Base-by-base conservation (phyloP, 2,888 invertebrate species). In the Ceriagrion tenellum region DNA sequence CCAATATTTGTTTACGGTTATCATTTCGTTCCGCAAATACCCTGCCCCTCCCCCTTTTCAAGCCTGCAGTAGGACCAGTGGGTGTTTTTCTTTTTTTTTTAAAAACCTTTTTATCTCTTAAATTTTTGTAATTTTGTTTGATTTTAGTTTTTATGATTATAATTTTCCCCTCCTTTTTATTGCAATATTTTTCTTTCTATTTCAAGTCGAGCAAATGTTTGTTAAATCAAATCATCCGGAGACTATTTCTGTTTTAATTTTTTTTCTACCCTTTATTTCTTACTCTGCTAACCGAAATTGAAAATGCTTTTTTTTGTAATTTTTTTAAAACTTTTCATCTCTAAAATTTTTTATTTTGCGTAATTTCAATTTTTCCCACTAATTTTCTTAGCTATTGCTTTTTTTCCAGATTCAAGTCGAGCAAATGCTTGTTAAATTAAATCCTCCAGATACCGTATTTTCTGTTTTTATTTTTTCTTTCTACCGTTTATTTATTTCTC, bases 341-440 rank as follows among this genome's bases (percentile, higher is more conserved):
- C 26, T n/a, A n/a, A n/a, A n/a, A n/a, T 6, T 69, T 69, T 69
- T 69, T 59, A 2, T 26, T n/a, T 69, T 23, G 26, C 8, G 2
- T 2, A 47, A 47, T 4, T 47, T 47, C 8, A 47, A 47, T 47
- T 47, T 47, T 47, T 47, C 47, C 69, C n/a, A 0, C 69, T 0
- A 1, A 8, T 69, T 69, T 69, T 69, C 69, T 26, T 69, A 0
- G n/a, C 26, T 8, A 69, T 26, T 26, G 6, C 4, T 69, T 47
- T 69, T 69, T 69, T n/a, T n/a, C n/a, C n/a, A 8, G 69, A n/a
- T 69, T 69, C 26, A 69, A 47, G 23, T 69, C 26, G n/a, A 69
- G 69, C n/a, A 69, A 69, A 69, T 69, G 69, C 26, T 69, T 69
- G n/a, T 69, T 69, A 69, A 69, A n/a, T n/a, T n/a, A n/a, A n/a